A percentile compares a stretch with the other conserved stretches of the same genome.
phyloP scores from a whole-genome alignment of 2,797 vertebrate species.

The Anisognathus igniventris region DNA sequence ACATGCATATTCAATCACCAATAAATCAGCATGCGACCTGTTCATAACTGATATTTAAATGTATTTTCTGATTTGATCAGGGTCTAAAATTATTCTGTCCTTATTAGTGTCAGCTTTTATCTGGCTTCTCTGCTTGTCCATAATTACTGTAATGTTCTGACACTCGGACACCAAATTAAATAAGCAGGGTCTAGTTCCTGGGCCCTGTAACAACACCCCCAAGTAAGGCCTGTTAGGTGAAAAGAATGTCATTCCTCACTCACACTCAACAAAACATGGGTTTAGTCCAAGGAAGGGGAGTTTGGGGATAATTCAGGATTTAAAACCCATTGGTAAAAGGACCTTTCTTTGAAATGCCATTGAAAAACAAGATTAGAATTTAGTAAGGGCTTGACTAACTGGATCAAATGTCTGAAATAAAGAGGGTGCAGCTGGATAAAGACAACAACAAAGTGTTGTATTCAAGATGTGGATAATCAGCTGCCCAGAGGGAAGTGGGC shows the following conservation, averaged over 20 bases:
- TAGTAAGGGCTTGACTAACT: neutral
- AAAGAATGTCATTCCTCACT: neutral
- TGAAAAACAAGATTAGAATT: neutral
- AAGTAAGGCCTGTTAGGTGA: neutral
- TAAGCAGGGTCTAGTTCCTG: neutral
- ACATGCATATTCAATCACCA: neutral
- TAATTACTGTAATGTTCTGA: neutral
- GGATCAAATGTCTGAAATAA: neutral
- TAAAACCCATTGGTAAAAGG: neutral
- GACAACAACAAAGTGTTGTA: neutral
- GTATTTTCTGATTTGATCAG: neutral
- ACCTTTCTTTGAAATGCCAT: neutral
- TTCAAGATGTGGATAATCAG: neutral
- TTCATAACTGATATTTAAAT: neutral
- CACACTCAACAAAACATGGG: neutral
- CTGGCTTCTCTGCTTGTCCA: neutral
- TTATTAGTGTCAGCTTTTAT: neutral
- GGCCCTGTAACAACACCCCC: neutral
- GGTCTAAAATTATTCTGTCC: neutral
- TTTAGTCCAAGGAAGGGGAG: neutral
- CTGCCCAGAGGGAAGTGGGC: neutral
- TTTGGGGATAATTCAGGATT: neutral
- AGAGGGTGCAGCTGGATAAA: neutral
- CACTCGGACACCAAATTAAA: neutral
- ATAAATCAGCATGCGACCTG: neutral